Evolutionary conservation across 2,113 vertebrate genomes (phyloP), one percentile per base, ranked within the genome.

Genomic region (Gavia stellata): DNA sequence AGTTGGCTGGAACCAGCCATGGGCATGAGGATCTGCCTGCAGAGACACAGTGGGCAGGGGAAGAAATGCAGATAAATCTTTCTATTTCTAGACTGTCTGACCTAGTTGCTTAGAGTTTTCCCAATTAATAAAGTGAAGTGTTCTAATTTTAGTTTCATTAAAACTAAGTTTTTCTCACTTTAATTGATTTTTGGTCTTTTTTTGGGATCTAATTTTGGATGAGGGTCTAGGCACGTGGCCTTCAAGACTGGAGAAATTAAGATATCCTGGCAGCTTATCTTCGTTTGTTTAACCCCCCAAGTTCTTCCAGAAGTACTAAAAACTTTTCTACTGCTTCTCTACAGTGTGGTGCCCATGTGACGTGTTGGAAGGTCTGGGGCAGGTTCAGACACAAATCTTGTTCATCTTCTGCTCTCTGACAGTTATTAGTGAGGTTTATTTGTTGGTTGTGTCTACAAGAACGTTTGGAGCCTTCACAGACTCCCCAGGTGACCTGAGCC

Each of bases 161-260:
- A 90, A 75, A 75, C 10, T 17, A 79, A 74, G 20, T 0, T 67
- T 68, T 73, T 84, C 12, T 92, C 23, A 75, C 4, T 63, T 45
- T 20, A 58, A 42, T 44, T 14, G 5, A 45, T 24, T 72, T 85
- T 71, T 59, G 3, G 4, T 74, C 15, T 73, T 36, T 63, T 67
- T 87, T 40, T 23, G 68, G 40, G 21, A 28, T 31, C 20, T 81
- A 12, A 31, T 70, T 70, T 86, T 84, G 18, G 15, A 17, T 23
- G 4, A 45, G 6, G 4, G 4, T 61, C 40, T 78, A 66, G 33
- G 25, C 16, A 61, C 7, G 6, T 0, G 1, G 11, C 13, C 10
- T 71, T 49, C 56, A 42, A 86, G 16, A 40, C 15, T 17, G 15
- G 38, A 1, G 6, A 67, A 49, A 66, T 45, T 34, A 59, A 47